Evolutionary conservation across 2,797 vertebrate genomes (phyloP).

Genomic region (Staurois parvus): DNA sequence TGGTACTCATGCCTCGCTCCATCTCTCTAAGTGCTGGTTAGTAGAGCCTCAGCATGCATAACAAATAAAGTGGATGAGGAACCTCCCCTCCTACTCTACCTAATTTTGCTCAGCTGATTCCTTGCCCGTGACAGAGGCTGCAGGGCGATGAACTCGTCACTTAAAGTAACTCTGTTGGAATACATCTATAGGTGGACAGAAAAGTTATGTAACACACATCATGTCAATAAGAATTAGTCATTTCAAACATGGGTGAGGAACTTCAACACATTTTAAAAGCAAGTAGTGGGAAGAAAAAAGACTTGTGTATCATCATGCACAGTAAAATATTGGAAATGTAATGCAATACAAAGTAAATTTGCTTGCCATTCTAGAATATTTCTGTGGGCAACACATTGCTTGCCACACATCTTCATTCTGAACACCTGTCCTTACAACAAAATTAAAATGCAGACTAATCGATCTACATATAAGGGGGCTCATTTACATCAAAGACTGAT

Average conservation of each 20-base stretch:
- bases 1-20: slow-evolving; percentile 75
- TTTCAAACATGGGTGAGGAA: slow-evolving; percentile 56
- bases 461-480: background rate
- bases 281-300: background rate
- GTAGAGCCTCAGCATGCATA: slow-evolving; percentile 84
- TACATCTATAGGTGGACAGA: slow-evolving; percentile 93
- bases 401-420: background rate
- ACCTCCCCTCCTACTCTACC: slow-evolving; percentile 90
- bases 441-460: background rate
- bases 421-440: background rate
- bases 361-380: background rate
- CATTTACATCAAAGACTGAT: background rate
- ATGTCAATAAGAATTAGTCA: slow-evolving; percentile 77
- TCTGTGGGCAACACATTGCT: background rate
- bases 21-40: slow-evolving; percentile 73
- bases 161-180: slow-evolving; percentile 96
- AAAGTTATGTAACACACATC: slow-evolving; percentile 82
- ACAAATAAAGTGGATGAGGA: slow-evolving; percentile 75
- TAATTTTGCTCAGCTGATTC: slow-evolving; percentile 99
- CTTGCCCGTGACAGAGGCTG: slow-evolving; percentile 98
- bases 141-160: slow-evolving; percentile 99
- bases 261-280: slow-evolving; percentile 27
- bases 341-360: background rate
- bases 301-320: background rate
- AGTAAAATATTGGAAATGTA: background rate